phyloP scores from a whole-genome alignment of 1,140 invertebrate genomes.

The Drosophila rufa region DNA sequence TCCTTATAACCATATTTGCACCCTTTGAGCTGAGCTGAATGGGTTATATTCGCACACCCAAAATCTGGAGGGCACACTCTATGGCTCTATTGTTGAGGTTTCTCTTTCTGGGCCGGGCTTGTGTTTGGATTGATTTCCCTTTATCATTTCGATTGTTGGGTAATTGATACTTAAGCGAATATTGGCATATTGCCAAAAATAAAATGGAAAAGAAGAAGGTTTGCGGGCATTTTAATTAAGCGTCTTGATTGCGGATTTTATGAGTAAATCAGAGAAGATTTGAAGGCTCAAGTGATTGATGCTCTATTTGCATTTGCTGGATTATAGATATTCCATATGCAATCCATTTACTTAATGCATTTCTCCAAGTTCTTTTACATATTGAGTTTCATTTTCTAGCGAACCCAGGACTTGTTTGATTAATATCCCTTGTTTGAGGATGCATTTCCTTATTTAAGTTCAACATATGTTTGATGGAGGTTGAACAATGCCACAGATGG shows the following conservation, averaged over 20 bases:
- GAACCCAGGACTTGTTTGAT: background rate
- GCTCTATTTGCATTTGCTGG: constrained; percentile 4
- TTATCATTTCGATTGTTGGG: constrained; percentile 68
- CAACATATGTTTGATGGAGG: constrained; percentile 36
- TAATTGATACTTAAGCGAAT: constrained; percentile 63
- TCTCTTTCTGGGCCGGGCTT: constrained; percentile 1
- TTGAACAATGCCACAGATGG: background rate
- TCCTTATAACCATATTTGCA: constrained; percentile 59
- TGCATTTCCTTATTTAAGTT: constrained; percentile 1
- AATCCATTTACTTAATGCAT: background rate
- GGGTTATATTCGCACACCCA: constrained; percentile 28
- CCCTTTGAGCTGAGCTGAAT: constrained; percentile 37
- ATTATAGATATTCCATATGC: background rate
- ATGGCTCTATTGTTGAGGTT: constrained; percentile 65
- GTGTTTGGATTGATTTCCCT: constrained; percentile 45
- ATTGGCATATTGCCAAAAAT: constrained; percentile 62
- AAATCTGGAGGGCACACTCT: constrained; percentile 49
- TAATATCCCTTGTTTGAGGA: background rate
- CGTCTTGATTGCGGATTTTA: constrained; percentile 23
- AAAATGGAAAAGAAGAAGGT: constrained; percentile 9
- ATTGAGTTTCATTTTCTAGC: background rate
- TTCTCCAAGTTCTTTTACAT: background rate
- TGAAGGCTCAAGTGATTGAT: background rate
- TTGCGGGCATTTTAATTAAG: constrained; percentile 54
- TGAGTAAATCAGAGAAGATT: constrained; percentile 23